Evolutionary conservation across 2,113 vertebrate genomes (phyloP), one percentile per base, ranked within the genome.

Genomic region (Amia ocellicauda): DNA sequence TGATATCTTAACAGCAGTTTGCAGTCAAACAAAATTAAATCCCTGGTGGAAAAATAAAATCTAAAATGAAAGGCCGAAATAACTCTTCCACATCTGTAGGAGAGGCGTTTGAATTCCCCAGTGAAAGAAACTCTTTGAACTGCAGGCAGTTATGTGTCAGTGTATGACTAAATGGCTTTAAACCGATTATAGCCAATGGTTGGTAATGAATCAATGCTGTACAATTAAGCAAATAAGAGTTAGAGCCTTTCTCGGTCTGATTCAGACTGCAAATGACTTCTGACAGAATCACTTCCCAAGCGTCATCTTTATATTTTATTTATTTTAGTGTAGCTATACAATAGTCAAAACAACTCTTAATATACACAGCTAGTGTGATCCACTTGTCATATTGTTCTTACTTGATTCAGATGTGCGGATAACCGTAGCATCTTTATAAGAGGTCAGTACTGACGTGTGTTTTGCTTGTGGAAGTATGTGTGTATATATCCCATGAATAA

Each of bases 141-240:
- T 43, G 66, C 51, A 52, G 16, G 60, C 3, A 3, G 27, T 8
- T 36, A 47, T 31, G 40, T 49, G 42, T 49, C 60, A 51, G 61
- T 28, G 66, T 41, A 55, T 27, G 31, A 31, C 58, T 43, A 63
- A 63, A 58, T 66, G 59, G 58, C 26, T 64, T 45, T 69, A 47
- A 64, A 23, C 61, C 64, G 65, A 70, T 70, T 74, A 74, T 54
- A 63, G 62, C 62, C 72, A 59, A 29, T 66, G 62, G 62, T 51
- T 56, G 49, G 60, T 20, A 68, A 59, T 65, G 65, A 70, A 56
- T 68, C 53, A 43, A 42, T 59, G 65, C 60, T 51, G 52, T 57
- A 51, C 42, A 42, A 31, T 43, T 42, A 47, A 53, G 24, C 53
- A 47, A 31, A 36, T 36, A 36, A 7, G 11, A 36, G 31, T 36